phyloP scores from a whole-genome alignment of 1,140 invertebrate species.

The Trichomalopsis sarcophagae region DNA sequence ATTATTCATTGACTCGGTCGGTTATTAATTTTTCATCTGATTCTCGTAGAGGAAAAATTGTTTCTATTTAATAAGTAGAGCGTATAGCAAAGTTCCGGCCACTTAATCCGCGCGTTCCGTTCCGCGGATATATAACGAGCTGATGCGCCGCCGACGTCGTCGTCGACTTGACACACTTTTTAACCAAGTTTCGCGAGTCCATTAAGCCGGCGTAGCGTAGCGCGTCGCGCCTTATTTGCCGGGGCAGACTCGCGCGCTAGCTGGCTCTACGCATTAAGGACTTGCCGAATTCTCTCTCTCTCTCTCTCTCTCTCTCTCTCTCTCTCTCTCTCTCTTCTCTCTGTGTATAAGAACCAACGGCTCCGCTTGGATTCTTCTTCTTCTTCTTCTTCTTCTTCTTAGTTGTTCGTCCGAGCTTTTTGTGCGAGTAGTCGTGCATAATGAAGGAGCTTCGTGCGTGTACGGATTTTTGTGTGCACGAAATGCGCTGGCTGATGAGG shows the following conservation, averaged over 20 bases:
- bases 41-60: no score
- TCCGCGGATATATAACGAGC: background rate
- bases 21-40: background rate
- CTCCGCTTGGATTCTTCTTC: slow-evolving; percentile 49
- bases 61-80: no score
- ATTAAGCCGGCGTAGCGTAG: slow-evolving; percentile 1
- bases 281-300: no score
- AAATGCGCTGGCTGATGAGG: no score
- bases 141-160: background rate
- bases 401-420: background rate
- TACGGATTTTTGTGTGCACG: no score
- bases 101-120: background rate
- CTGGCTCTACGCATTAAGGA: no score
- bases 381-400: slow-evolving; percentile 53
- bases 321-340: no score
- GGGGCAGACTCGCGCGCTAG: no score
- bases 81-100: background rate
- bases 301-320: no score
- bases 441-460: background rate
- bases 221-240: background rate
- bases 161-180: slow-evolving; percentile 13
- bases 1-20: background rate
- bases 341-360: no score
- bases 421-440: background rate
- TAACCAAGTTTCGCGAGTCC: slow-evolving; percentile 13